phyloP scores from a whole-genome alignment of 2,113 vertebrate species.

The Rhipidura dahli region DNA sequence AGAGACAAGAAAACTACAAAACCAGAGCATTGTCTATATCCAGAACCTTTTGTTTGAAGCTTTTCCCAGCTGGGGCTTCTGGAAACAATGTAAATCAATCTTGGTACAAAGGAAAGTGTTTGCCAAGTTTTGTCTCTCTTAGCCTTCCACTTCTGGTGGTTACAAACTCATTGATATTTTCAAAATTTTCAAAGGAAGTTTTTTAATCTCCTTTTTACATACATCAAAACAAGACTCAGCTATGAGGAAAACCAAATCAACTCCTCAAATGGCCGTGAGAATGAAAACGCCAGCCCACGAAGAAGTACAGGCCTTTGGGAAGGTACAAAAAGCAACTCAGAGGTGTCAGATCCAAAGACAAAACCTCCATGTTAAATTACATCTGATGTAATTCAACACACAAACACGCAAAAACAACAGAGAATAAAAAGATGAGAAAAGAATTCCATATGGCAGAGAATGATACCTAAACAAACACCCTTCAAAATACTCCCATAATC shows the following conservation, averaged over 20 bases:
- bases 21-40: accelerated
- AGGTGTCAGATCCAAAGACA: conserved; percentile 22
- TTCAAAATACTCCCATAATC: neutral
- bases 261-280: neutral
- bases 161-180: neutral
- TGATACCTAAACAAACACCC: accelerated
- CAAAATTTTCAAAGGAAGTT: neutral
- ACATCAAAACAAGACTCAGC: neutral
- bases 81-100: neutral
- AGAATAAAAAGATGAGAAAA: neutral
- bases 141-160: neutral
- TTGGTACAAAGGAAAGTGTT: neutral
- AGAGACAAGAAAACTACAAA: neutral
- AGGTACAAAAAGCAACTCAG: neutral
- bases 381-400: neutral
- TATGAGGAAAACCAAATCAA: neutral
- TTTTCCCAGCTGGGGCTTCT: neutral
- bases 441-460: neutral
- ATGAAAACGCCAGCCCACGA: neutral
- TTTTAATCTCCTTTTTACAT: neutral
- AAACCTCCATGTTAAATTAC: neutral
- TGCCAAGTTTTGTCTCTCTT: neutral
- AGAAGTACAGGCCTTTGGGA: neutral
- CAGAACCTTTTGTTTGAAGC: neutral
- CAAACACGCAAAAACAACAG: neutral